Conservation (phyloP, 2,888 invertebrate genomes). For the Caradrina clavipalpis region DNA sequence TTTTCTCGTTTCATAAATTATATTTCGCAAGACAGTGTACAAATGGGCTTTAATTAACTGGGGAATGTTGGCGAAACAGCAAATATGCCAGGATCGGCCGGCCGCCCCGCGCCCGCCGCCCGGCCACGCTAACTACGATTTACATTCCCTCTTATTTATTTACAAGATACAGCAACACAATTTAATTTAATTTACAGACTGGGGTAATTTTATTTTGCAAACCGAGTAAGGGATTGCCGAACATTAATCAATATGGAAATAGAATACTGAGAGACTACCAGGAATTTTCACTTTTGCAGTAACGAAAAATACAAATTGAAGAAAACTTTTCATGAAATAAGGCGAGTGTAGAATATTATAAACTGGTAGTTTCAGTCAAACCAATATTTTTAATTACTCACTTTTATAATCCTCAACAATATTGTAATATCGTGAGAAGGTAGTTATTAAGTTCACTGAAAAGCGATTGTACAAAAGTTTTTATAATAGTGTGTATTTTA, state of each 20-base stretch:
- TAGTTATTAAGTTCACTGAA: constrained; percentile 30
- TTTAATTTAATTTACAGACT: constrained; percentile 75
- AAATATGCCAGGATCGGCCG: constrained; percentile 83
- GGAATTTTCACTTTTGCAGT: not conserved
- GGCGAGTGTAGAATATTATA: not conserved
- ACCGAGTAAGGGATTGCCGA: constrained; percentile 41
- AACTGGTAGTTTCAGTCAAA: not conserved
- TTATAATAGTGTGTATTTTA: constrained; percentile 13
- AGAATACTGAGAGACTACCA: constrained; percentile 5
- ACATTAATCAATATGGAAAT: constrained; percentile 50
- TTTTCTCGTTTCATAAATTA: constrained; percentile 86
- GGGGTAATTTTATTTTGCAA: constrained; percentile 65
- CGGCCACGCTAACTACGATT: constrained; percentile 82
- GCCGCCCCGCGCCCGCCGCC: constrained; percentile 69
- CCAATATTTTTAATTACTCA: constrained; percentile 40
- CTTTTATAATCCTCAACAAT: constrained; percentile 35
- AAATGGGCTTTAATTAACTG: constrained; percentile 90
- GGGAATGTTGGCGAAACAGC: constrained; percentile 87
- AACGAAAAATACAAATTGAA: not conserved
- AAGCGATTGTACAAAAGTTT: constrained; percentile 11
- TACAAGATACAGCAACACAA: constrained; percentile 77
- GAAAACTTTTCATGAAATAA: not conserved
- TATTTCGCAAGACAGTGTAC: constrained; percentile 87
- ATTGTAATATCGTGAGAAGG: constrained; percentile 14
- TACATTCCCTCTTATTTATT: constrained; percentile 84